Conservation (phyloP, 1,140 invertebrate species). For the Delia radicum region DNA sequence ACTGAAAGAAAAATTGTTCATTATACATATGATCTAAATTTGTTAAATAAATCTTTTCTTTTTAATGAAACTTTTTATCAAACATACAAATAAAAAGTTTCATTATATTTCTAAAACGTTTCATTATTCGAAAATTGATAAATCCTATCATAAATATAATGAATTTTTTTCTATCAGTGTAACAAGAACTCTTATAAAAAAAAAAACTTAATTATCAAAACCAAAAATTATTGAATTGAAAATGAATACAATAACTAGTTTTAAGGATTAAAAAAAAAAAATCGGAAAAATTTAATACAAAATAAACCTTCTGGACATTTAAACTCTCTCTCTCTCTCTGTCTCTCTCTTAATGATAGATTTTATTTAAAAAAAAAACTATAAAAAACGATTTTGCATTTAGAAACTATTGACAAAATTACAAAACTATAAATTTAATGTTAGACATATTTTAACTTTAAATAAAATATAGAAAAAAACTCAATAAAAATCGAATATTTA, state of each 20-base stretch:
- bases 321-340: neutral
- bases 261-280: neutral
- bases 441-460: neutral
- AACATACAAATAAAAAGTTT: neutral
- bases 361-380: neutral
- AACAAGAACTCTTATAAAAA: neutral
- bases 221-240: neutral
- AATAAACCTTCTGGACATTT: no score
- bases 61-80: neutral
- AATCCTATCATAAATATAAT: no score
- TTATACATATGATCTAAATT: no score
- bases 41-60: no score
- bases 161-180: no score
- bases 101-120: no score
- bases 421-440: neutral
- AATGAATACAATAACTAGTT: constrained; percentile 18
- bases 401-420: neutral
- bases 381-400: constrained; percentile 12
- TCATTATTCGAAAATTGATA: no score
- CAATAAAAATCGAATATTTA: neutral
- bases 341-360: neutral
- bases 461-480: neutral
- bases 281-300: neutral
- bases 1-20: no score
- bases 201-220: neutral